Percentiles rank a stretch among this genome's conserved stretches.
These are phyloP conservation scores for Caenorhabditis sinica DNA, from an alignment of 2,888 invertebrate genomes.

Conservation along the genomic window DNA sequence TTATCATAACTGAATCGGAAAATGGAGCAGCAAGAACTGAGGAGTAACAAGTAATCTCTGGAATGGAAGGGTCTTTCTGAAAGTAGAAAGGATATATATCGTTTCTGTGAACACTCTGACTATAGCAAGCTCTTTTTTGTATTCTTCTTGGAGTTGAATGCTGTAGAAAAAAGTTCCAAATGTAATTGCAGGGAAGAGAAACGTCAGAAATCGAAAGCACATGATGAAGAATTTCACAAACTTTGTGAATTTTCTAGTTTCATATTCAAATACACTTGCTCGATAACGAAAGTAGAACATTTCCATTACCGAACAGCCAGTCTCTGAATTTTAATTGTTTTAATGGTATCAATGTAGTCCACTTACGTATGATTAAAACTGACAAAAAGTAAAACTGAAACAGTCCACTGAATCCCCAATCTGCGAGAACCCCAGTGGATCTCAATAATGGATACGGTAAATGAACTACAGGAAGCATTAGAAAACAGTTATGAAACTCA, in stretches of 20 bases:
- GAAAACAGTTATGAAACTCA: conserved; percentile 32
- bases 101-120: background rate
- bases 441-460: conserved; percentile 40
- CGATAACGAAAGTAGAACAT: conserved; percentile 48
- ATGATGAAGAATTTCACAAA: conserved; percentile 9
- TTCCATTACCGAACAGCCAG: conserved; percentile 39
- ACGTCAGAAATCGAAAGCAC: conserved; percentile 13
- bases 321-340: conserved; percentile 18
- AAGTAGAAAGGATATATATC: background rate
- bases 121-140: conserved; percentile 38
- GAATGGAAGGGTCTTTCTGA: conserved; percentile 26
- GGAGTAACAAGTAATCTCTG: conserved; percentile 42
- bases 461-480: conserved; percentile 49
- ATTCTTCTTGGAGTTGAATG: conserved; percentile 37
- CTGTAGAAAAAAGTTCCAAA: conserved; percentile 41
- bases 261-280: conserved; percentile 36
- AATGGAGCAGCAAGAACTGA: conserved; percentile 52
- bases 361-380: conserved; percentile 31
- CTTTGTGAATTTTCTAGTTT: background rate
- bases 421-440: conserved; percentile 23
- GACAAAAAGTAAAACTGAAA: conserved; percentile 44
- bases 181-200: conserved; percentile 14
- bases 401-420: conserved; percentile 35
- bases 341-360: background rate
- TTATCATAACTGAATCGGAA: conserved; percentile 46